These are phyloP conservation scores for Drosophila rufa DNA, from an alignment of 1,140 invertebrate species.

Conservation along the genomic window DNA sequence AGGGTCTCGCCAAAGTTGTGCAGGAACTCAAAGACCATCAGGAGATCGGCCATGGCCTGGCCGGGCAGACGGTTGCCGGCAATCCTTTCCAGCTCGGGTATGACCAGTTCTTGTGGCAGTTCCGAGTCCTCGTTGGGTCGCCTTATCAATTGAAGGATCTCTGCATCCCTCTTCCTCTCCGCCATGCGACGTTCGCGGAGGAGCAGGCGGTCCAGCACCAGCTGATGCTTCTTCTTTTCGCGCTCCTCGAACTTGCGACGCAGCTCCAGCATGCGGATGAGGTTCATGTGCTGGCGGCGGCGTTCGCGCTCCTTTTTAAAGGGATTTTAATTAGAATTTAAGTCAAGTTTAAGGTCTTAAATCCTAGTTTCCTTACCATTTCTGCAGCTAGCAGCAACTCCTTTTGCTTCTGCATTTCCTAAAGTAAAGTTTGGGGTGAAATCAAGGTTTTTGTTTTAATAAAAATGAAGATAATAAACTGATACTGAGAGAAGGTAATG, in stretches of 20 bases:
- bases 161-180: slow-evolving; percentile 93
- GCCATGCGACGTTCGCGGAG: slow-evolving; percentile 91
- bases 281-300: slow-evolving; percentile 94
- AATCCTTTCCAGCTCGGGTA: slow-evolving; percentile 92
- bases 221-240: slow-evolving; percentile 92
- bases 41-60: slow-evolving; percentile 94
- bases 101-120: slow-evolving; percentile 89
- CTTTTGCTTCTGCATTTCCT: slow-evolving; percentile 95
- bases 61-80: slow-evolving; percentile 93
- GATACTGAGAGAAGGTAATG: slow-evolving; percentile 9
- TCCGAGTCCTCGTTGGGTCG: slow-evolving; percentile 95
- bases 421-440: slow-evolving; percentile 82
- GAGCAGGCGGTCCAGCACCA: slow-evolving; percentile 82
- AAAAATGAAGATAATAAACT: slow-evolving; percentile 86
- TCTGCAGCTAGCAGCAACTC: slow-evolving; percentile 94
- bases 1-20: slow-evolving; percentile 97
- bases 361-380: slow-evolving; percentile 88
- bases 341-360: background rate
- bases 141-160: slow-evolving; percentile 92
- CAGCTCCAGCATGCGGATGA: slow-evolving; percentile 94
- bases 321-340: background rate
- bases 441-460: background rate
- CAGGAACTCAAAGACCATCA: slow-evolving; percentile 98
- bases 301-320: slow-evolving; percentile 93
- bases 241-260: slow-evolving; percentile 94